Conservation (phyloP, 2,113 vertebrate species). For the Rhinoptilus africanus region DNA sequence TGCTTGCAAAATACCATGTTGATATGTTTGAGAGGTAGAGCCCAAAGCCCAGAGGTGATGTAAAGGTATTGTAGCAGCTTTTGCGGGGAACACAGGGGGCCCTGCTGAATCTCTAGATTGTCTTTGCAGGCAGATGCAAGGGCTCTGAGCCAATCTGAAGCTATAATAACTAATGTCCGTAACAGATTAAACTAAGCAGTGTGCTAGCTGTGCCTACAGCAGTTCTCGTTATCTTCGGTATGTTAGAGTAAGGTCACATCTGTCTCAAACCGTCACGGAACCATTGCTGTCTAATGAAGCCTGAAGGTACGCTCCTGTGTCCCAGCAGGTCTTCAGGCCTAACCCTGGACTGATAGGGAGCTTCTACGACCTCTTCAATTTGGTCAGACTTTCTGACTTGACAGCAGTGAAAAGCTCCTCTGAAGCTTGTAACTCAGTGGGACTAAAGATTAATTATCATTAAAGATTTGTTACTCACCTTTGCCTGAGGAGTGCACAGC, state of each 20-base stretch:
- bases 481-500: not conserved
- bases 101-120: not conserved
- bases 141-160: not conserved
- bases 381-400: not conserved
- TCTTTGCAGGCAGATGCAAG: not conserved
- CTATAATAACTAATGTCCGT: not conserved
- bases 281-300: not conserved
- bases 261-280: not conserved
- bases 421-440: rapidly evolving
- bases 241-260: not conserved
- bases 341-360: rapidly evolving
- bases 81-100: not conserved
- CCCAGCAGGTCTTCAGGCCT: not conserved
- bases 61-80: not conserved
- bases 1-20: not conserved
- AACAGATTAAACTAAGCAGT: not conserved
- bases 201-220: not conserved
- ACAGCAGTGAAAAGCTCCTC: not conserved
- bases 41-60: not conserved
- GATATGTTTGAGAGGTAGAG: not conserved
- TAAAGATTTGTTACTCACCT: not conserved
- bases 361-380: not conserved
- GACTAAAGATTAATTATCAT: not conserved
- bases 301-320: not conserved
- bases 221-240: not conserved